Evolutionary conservation across 2,113 vertebrate species (phyloP).

Genomic region (Xiphophorus hellerii): DNA sequence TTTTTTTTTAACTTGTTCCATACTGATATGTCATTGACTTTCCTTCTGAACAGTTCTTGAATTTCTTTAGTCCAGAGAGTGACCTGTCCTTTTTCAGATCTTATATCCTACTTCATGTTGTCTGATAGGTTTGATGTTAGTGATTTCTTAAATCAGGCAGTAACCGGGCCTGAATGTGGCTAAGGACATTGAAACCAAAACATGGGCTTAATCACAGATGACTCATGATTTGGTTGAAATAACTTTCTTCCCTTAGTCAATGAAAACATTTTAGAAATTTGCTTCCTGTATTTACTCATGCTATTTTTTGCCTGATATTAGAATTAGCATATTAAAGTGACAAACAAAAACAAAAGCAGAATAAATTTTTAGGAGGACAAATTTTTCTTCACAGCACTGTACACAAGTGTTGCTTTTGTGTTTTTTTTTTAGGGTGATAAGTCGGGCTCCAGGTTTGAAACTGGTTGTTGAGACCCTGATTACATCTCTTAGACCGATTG

Average conservation of each 20-base stretch:
- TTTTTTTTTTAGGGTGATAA: slow-evolving; percentile 89
- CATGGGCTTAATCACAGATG: background rate
- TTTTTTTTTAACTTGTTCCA: too few species aligned
- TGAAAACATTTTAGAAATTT: background rate
- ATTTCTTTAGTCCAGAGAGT: background rate
- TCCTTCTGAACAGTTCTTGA: background rate
- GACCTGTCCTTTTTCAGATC: background rate
- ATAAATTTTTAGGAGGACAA: background rate
- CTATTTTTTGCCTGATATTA: too few species aligned
- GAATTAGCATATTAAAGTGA: background rate
- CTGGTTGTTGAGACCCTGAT: slow-evolving; percentile 98
- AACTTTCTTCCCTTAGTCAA: background rate
- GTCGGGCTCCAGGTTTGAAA: slow-evolving; percentile 94
- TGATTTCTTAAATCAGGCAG: background rate
- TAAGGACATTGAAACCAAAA: background rate
- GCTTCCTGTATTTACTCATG: background rate
- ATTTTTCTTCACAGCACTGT: background rate
- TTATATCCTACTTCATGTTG: background rate
- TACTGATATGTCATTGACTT: background rate
- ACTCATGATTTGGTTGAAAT: background rate
- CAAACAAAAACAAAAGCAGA: background rate
- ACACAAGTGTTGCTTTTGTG: slow-evolving; percentile 15
- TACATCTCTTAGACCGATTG: slow-evolving; percentile 94
- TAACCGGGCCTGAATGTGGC: background rate
- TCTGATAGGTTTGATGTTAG: background rate